These are phyloP conservation scores for Drosophila orena DNA, from an alignment of 1,140 invertebrate species.

Conservation along the genomic window DNA sequence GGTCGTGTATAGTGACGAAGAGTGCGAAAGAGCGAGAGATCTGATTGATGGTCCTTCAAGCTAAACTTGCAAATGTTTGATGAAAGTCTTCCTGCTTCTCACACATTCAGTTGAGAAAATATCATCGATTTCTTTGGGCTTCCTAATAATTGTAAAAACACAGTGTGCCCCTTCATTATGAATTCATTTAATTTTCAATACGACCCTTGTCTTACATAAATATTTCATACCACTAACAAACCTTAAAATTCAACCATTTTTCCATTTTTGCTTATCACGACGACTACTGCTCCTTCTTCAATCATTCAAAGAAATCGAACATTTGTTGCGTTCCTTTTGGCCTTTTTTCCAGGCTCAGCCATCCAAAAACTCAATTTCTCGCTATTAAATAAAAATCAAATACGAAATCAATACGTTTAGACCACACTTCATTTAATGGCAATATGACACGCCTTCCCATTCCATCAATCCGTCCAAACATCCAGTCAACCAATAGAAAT, in stretches of 20 bases:
- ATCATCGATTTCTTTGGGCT: neutral
- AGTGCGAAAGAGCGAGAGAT: neutral
- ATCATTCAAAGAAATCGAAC: conserved; percentile 1
- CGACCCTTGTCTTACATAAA: conserved; percentile 6
- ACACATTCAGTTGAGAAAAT: neutral
- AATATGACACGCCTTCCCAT: conserved; percentile 35
- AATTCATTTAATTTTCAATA: conserved; percentile 3
- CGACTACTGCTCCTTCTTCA: conserved; percentile 2
- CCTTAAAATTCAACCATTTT: conserved; percentile 10
- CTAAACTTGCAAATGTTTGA: conserved; percentile 2
- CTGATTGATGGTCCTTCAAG: conserved; percentile 43
- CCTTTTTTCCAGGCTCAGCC: conserved; percentile 31
- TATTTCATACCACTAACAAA: conserved; percentile 5
- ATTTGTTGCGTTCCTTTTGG: conserved; percentile 19
- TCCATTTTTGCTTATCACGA: conserved; percentile 22
- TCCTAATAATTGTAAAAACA: too few relatives aligned
- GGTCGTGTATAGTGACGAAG: neutral
- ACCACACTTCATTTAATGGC: conserved; percentile 58
- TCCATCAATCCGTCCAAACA: conserved; percentile 8
- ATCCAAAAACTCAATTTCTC: conserved; percentile 64
- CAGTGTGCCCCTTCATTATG: neutral
- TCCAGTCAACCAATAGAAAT: conserved; percentile 50
- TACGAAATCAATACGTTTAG: conserved; percentile 72
- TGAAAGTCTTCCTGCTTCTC: neutral
- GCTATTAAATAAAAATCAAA: conserved; percentile 74